Percentiles rank a stretch among this genome's conserved stretches.
These are phyloP conservation scores for Thryonomys swinderianus DNA, from an alignment of 2,113 vertebrate genomes.

Conservation along the genomic window DNA sequence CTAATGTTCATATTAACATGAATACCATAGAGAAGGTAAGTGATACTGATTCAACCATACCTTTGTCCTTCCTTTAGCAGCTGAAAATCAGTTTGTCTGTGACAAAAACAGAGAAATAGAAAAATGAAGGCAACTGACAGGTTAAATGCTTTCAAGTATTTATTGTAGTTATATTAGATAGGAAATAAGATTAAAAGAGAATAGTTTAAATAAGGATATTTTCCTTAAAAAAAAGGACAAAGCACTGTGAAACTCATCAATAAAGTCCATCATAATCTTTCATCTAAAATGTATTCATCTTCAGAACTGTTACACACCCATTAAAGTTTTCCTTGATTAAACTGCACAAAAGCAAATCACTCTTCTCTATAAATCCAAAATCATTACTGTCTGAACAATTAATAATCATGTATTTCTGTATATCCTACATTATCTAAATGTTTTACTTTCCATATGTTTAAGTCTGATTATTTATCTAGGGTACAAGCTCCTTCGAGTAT, in stretches of 20 bases:
- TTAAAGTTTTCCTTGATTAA: constrained; percentile 10
- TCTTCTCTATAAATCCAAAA: constrained; percentile 27
- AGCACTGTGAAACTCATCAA: constrained; percentile 37
- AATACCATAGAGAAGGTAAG: constrained; percentile 28
- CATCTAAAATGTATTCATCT: constrained; percentile 28
- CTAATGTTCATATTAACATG: constrained; percentile 65
- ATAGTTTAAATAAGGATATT: constrained; percentile 17
- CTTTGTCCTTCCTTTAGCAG: constrained; percentile 91
- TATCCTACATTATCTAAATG: constrained; percentile 20
- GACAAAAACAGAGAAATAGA: constrained; percentile 69
- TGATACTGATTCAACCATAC: constrained; percentile 83
- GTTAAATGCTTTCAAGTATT: constrained; percentile 19
- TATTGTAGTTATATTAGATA: background rate
- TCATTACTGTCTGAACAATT: background rate
- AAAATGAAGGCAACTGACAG: constrained; percentile 24
- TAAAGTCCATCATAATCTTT: background rate
- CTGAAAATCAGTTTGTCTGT: constrained; percentile 90
- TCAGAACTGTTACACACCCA: background rate
- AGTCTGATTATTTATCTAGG: constrained; percentile 34
- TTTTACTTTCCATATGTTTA: constrained; percentile 17
- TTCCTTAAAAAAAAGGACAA: background rate
- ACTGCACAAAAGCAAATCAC: constrained; percentile 7
- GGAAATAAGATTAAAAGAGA: constrained; percentile 50
- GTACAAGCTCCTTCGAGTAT: background rate
- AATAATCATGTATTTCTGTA: constrained; percentile 24